These are phyloP conservation scores for Ptyas mucosa DNA, from an alignment of 2,113 vertebrate species.

Conservation along the genomic window DNA sequence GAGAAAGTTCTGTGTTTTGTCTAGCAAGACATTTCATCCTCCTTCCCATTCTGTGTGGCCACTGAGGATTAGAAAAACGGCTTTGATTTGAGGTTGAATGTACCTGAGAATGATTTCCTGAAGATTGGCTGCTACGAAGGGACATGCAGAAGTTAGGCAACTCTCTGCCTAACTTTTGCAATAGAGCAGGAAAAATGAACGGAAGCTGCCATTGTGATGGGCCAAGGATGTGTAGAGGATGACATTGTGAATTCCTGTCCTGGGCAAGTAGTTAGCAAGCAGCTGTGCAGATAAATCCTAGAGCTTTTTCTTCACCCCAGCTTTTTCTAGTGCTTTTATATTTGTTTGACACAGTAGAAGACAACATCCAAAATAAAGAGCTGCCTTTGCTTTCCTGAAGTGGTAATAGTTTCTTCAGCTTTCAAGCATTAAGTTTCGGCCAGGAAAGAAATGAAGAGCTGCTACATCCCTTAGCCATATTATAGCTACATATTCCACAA, in stretches of 20 bases:
- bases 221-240: not conserved
- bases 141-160: not conserved
- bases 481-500: not conserved
- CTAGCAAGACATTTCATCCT: too few relatives aligned
- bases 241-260: not conserved
- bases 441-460: not conserved
- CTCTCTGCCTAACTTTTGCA: not conserved
- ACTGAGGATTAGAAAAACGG: too few relatives aligned
- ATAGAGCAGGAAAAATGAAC: not conserved
- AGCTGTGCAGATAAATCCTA: not conserved
- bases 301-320: not conserved
- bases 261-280: not conserved
- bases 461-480: not conserved
- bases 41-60: too few relatives aligned
- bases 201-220: not conserved
- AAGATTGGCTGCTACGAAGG: not conserved
- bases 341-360: not conserved
- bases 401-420: not conserved
- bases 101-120: not conserved
- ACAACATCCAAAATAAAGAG: not conserved
- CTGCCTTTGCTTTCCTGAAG: not conserved
- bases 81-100: not conserved
- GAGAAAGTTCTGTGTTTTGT: too few relatives aligned
- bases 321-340: not conserved
- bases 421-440: not conserved